Percentiles rank a stretch among this genome's conserved stretches.
Evolutionary conservation across 37 sponge, comb jelly and placozoan genomes (phyloP).

Genomic region (Mnemiopsis leidyi): DNA sequence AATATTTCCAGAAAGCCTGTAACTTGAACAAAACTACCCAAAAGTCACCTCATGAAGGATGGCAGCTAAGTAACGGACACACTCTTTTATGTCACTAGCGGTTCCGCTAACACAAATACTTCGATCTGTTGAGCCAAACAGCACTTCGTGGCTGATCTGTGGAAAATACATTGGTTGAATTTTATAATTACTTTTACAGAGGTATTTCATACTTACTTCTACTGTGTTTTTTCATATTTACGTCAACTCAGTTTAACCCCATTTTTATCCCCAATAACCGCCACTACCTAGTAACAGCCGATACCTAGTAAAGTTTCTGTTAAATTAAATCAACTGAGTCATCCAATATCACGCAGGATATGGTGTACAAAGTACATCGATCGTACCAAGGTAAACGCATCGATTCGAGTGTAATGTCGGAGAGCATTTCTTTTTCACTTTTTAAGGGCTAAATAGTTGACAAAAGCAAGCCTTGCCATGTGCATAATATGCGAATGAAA

Average conservation of each 20-base stretch:
- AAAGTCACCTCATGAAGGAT: conserved; percentile 60
- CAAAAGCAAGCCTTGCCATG: not conserved
- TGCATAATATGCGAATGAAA: not conserved
- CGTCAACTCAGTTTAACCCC: no score
- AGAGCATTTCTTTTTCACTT: not conserved
- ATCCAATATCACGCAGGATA: no score
- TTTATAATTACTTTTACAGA: no score
- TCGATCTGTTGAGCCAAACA: conserved; percentile 61
- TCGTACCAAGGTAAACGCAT: not conserved
- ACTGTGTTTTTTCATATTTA: no score
- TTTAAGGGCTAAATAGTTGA: not conserved
- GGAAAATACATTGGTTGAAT: not conserved
- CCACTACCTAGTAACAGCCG: no score
- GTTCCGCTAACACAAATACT: conserved; percentile 50
- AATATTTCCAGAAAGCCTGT: no score
- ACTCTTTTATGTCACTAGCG: conserved; percentile 24
- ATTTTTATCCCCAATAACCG: no score
- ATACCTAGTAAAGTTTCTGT: no score
- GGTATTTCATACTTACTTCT: no score
- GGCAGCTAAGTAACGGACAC: conserved; percentile 50
- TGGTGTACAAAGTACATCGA: not conserved
- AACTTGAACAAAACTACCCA: no score
- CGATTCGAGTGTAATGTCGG: no score
- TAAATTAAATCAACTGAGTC: no score
- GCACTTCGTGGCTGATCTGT: conserved; percentile 42